Conservation (phyloP, 1,140 invertebrate species). For the Leptonema lineaticorne region DNA sequence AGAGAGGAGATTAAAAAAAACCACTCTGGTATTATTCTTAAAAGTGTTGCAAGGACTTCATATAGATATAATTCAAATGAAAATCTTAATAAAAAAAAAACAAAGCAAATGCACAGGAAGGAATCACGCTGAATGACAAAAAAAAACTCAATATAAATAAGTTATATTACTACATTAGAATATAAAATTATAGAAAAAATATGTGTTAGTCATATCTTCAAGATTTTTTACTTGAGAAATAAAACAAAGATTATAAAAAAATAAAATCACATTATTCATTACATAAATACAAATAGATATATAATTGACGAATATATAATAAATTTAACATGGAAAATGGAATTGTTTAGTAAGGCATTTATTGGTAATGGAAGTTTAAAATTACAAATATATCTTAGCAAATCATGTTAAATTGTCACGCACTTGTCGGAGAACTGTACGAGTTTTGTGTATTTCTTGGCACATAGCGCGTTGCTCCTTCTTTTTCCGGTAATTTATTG, state of each 20-base stretch:
- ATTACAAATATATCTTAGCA: no score
- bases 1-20: no score
- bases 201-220: no score
- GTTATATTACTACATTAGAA: no score
- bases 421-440: conserved; percentile 61
- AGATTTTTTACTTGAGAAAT: neutral
- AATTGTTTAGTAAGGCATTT: conserved; percentile 21
- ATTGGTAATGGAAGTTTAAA: conserved; percentile 1
- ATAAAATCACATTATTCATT: conserved; percentile 10
- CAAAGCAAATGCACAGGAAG: no score
- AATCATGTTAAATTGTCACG: conserved; percentile 49
- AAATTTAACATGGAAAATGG: conserved; percentile 18
- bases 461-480: conserved; percentile 63
- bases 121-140: no score
- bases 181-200: no score
- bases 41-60: no score
- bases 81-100: no score
- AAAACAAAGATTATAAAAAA: neutral
- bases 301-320: neutral
- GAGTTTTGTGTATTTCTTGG: conserved; percentile 64
- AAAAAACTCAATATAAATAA: no score
- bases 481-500: conserved; percentile 56
- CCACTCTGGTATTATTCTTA: no score
- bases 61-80: no score
- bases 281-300: conserved; percentile 2